phyloP scores from a whole-genome alignment of 2,113 vertebrate genomes.

The Empidonax alnorum region DNA sequence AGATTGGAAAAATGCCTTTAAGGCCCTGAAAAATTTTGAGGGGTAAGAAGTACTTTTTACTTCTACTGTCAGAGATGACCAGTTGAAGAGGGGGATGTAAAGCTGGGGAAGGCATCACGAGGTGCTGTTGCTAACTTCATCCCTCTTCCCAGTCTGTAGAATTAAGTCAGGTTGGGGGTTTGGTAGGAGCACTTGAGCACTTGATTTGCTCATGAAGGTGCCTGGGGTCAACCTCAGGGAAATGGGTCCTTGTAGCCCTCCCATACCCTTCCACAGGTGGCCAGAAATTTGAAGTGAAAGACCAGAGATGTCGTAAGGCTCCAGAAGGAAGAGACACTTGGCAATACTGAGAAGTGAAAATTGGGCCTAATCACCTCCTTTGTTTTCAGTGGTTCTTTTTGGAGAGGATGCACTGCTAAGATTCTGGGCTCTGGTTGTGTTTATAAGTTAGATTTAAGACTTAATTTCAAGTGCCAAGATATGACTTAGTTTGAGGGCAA shows the following conservation, averaged over 20 bases:
- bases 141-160: neutral
- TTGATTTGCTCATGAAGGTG: neutral
- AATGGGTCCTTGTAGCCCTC: neutral
- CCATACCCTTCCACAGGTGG: neutral
- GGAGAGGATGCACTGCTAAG: neutral
- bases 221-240: neutral
- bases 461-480: constrained; percentile 9
- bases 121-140: neutral
- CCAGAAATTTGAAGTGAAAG: neutral
- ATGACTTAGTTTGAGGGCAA: constrained; percentile 1
- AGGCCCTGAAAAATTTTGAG: neutral
- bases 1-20: neutral
- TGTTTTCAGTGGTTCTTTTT: neutral
- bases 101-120: neutral
- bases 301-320: neutral
- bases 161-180: neutral
- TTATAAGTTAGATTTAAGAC: constrained; percentile 9
- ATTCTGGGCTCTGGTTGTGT: neutral
- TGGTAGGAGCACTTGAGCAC: neutral
- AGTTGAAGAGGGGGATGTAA: rapidly evolving
- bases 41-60: neutral
- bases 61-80: neutral
- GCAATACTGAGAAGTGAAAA: neutral
- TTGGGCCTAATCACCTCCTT: neutral
- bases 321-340: neutral